Percentiles rank a stretch among this genome's conserved stretches.
phyloP scores from a whole-genome alignment of 2,888 invertebrate species.

The Dyspetes luteomarginatus region DNA sequence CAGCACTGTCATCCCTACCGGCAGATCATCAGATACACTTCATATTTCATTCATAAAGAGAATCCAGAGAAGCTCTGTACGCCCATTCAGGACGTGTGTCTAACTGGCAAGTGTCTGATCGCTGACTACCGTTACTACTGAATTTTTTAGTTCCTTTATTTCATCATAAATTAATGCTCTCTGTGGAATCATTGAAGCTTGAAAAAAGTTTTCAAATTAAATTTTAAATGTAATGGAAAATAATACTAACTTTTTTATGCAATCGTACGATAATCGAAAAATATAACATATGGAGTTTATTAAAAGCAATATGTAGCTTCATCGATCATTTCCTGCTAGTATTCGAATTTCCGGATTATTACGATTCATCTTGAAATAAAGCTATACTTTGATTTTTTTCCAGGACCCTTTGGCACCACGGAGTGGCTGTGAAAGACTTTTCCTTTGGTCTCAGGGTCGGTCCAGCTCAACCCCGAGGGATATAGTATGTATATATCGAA shows the following conservation, averaged over 20 bases:
- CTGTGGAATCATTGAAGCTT: too few species aligned
- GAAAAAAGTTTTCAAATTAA: too few species aligned
- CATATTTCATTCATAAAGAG: constrained; percentile 72
- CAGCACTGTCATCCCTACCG: constrained; percentile 74
- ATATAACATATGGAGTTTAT: too few species aligned
- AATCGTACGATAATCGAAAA: too few species aligned
- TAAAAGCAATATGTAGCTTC: too few species aligned
- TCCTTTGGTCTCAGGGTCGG: constrained; percentile 27
- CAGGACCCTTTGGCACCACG: background rate
- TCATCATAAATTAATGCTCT: too few species aligned
- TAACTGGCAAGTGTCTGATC: constrained; percentile 61
- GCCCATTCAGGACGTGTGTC: constrained; percentile 64
- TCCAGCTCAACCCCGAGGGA: constrained; percentile 3
- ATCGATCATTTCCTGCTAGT: too few species aligned
- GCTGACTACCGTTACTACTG: constrained; percentile 59
- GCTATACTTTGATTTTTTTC: constrained; percentile 57
- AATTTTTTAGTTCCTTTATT: background rate
- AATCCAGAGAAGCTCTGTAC: constrained; percentile 15
- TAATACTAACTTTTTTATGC: too few species aligned
- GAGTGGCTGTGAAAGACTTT: background rate
- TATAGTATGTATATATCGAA: background rate
- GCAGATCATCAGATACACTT: constrained; percentile 62
- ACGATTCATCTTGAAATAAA: too few species aligned
- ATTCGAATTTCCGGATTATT: too few species aligned
- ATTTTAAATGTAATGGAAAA: too few species aligned